A percentile compares a stretch with the other conserved stretches of the same genome.
Evolutionary conservation across 2,888 invertebrate genomes (phyloP).

Genomic region (Mythimna impura): DNA sequence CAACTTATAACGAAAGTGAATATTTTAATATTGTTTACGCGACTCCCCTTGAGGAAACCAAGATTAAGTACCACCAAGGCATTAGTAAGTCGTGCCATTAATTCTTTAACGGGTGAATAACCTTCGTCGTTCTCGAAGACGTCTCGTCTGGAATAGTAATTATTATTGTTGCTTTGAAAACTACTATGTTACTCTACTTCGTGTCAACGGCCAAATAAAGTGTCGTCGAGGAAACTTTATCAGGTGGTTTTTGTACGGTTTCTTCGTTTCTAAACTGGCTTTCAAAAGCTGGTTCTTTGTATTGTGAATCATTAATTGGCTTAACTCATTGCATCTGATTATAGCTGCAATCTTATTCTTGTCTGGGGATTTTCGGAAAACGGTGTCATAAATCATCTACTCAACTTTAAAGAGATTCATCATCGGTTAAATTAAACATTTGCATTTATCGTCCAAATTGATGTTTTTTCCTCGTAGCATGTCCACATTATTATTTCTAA

Average conservation of each 20-base stretch:
- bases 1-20: conserved; percentile 58
- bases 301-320: conserved; percentile 30
- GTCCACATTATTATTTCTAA: neutral
- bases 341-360: conserved; percentile 11
- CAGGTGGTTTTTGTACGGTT: conserved; percentile 3
- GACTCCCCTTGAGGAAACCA: conserved; percentile 73
- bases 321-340: conserved; percentile 13
- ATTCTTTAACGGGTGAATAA: conserved; percentile 85
- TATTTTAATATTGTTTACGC: conserved; percentile 74
- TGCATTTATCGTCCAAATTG: neutral
- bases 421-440: neutral
- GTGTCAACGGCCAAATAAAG: conserved; percentile 70
- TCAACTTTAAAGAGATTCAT: conserved; percentile 7
- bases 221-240: conserved; percentile 48
- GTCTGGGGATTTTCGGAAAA: neutral
- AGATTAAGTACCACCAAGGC: conserved; percentile 80
- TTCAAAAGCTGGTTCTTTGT: conserved; percentile 8
- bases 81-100: conserved; percentile 82
- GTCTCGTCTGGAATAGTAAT: conserved; percentile 87
- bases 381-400: neutral
- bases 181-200: conserved; percentile 71
- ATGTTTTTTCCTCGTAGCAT: neutral
- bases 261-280: conserved; percentile 4
- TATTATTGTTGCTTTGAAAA: conserved; percentile 78
- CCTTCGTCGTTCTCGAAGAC: conserved; percentile 78